A percentile compares a stretch with the other conserved stretches of the same genome.
phyloP scores from a whole-genome alignment of 2,888 invertebrate genomes.

The Nomada ruficornis region DNA sequence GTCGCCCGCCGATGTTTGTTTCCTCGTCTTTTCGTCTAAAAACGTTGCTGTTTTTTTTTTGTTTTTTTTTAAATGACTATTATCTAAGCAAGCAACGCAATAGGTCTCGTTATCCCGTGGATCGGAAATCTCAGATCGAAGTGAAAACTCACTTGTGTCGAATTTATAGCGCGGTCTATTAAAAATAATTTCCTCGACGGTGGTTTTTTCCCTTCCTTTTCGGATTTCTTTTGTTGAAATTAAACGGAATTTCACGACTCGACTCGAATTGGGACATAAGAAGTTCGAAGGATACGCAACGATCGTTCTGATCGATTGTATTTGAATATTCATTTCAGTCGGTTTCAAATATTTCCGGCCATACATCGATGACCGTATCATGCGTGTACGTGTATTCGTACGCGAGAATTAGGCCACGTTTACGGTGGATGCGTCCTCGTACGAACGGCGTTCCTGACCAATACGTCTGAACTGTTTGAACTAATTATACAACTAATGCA shows the following conservation, averaged over 20 bases:
- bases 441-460: too few relatives aligned
- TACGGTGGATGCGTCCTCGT: too few relatives aligned
- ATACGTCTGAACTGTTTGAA: too few relatives aligned
- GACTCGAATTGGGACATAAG: not conserved
- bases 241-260: not conserved
- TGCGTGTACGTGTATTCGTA: not conserved
- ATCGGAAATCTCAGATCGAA: not conserved
- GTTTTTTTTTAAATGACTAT: too few relatives aligned
- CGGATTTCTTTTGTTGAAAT: too few relatives aligned
- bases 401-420: not conserved
- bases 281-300: not conserved
- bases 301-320: not conserved
- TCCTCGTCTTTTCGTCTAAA: not conserved
- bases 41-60: too few relatives aligned
- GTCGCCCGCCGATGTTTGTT: not conserved
- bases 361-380: not conserved
- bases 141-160: not conserved
- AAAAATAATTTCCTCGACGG: not conserved
- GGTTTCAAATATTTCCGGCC: not conserved
- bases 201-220: too few relatives aligned
- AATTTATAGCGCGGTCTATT: not conserved
- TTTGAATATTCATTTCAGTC: constrained; percentile 2
- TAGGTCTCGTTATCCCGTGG: not conserved
- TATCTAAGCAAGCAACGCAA: not conserved
- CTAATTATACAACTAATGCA: too few relatives aligned